Conservation (phyloP, 92 coral and sea anemone genomes). For the Porites cylindrica region DNA sequence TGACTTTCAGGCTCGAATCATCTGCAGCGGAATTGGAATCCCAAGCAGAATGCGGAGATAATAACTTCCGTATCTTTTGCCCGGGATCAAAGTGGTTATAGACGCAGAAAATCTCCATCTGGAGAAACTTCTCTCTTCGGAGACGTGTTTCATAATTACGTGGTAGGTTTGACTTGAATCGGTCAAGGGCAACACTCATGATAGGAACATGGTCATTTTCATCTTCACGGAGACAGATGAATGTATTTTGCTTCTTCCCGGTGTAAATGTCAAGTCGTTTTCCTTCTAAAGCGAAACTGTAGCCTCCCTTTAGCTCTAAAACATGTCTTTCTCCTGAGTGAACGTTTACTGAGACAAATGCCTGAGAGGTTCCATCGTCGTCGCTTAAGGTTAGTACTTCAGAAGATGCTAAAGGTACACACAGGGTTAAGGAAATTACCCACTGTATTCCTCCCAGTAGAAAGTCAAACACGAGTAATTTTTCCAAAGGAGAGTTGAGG, state of each 20-base stretch:
- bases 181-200: conserved; percentile 83
- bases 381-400: conserved; percentile 62
- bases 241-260: conserved; percentile 78
- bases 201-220: conserved; percentile 68
- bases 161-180: conserved; percentile 66
- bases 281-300: conserved; percentile 72
- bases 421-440: conserved; percentile 68
- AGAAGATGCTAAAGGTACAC: conserved; percentile 35
- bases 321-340: conserved; percentile 40
- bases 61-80: conserved; percentile 44
- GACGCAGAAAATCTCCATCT: conserved; percentile 76
- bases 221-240: conserved; percentile 69
- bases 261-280: conserved; percentile 83
- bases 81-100: conserved; percentile 58
- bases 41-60: not conserved
- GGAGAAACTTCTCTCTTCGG: conserved; percentile 71
- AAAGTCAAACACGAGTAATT: conserved; percentile 74
- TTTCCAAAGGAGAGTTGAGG: conserved; percentile 64
- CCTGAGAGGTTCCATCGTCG: conserved; percentile 37
- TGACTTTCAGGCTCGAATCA: conserved; percentile 2
- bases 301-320: conserved; percentile 54
- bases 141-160: conserved; percentile 60
- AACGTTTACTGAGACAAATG: conserved; percentile 59
- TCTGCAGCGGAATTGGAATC: not conserved
- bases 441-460: conserved; percentile 74